Evolutionary conservation across 30 jellyfish, hydroid and myxozoan species (phyloP), one percentile per base, ranked within the genome.

Genomic region (Rhopilema esculentum): DNA sequence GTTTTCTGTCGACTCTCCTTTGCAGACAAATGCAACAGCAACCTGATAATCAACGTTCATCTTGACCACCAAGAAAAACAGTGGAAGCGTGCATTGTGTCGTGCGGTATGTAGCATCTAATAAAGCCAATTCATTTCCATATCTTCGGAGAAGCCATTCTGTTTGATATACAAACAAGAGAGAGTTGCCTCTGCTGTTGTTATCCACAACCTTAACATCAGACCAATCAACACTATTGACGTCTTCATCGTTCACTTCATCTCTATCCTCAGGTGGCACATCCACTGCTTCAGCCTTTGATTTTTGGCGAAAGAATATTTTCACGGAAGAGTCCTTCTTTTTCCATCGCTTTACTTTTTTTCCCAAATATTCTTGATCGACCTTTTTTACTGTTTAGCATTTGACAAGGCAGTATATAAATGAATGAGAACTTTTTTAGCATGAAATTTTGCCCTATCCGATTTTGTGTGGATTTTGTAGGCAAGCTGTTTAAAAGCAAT

Each of bases 21-120:
- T 88, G 22, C 75, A 69, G 31, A 90, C 79, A 29, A 90, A 90
- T 51, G 93, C 29, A n/a, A 77, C 95, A 15, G 84, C 97, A 22
- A 90, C 77, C 72, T 90, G 97, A 77, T 84, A 85, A 52, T 90
- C 93, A 27, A 90, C 97, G 66, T 90, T 90, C 8, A 96, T 90
- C 49, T 90, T 95, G 51, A 90, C 97, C 65, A 83, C 89, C 70
- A 90, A 66, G 66, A 89, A 83, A 63, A 83, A 77, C 71, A 90
- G 31, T 22, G 97, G 97, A 61, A 90, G 53, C 23, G 97, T 69
- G 52, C 72, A 70, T 8, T 76, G 75, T 27, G 87, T 82, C 33
- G 92, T 89, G 17, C 32, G 32, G 81, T 84, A 88, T 22, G 97
- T 90, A 27, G 92, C 91, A 4, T 90, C 97, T n/a, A 95, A 67